Conservation (phyloP, 1,140 invertebrate species). For the Neotoxoptera formosana region DNA sequence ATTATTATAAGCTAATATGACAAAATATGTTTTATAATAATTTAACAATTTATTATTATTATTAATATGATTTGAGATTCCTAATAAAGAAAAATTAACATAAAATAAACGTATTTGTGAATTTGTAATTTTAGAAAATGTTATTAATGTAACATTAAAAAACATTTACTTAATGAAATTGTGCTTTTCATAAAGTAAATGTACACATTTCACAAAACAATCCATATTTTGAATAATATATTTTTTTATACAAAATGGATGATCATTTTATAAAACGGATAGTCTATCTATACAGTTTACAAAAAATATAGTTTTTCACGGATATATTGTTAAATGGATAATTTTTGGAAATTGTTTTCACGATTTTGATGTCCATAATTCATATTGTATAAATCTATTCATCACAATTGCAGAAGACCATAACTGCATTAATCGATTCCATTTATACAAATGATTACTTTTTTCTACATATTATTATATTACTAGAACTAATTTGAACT, state of each 20-base stretch:
- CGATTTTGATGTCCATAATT: neutral
- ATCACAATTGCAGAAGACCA: too few species aligned
- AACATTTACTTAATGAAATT: neutral
- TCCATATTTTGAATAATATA: too few species aligned
- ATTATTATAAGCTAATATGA: neutral
- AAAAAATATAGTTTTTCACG: too few species aligned
- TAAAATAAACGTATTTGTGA: neutral
- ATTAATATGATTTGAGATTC: neutral
- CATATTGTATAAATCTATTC: too few species aligned
- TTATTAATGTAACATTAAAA: neutral
- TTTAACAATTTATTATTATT: neutral
- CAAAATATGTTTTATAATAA: neutral
- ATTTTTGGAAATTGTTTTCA: too few species aligned
- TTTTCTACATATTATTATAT: too few species aligned
- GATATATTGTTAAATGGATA: neutral
- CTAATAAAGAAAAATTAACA: neutral
- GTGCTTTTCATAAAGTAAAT: too few species aligned
- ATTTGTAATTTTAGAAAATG: neutral
- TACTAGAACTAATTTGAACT: neutral
- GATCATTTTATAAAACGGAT: too few species aligned
- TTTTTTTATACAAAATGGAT: too few species aligned
- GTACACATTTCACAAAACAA: neutral
- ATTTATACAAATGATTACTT: too few species aligned
- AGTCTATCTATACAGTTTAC: too few species aligned
- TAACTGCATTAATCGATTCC: too few species aligned